These are phyloP conservation scores for Seladonia tumulorum DNA, from an alignment of 2,888 invertebrate species.

Conservation along the genomic window DNA sequence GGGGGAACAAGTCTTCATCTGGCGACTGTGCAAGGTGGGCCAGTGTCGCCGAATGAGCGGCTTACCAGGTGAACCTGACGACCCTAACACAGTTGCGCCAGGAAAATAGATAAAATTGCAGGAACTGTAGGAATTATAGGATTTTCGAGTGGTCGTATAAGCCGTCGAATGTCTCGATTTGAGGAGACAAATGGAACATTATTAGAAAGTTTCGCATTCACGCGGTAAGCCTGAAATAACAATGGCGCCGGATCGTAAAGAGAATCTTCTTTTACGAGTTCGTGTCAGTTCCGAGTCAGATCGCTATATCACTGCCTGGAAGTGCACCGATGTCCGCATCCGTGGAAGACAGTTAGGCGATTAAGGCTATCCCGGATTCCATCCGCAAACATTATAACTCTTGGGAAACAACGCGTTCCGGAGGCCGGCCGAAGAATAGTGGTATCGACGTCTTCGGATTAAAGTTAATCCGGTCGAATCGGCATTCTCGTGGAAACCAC, in stretches of 20 bases:
- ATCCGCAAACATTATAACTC: constrained; percentile 41
- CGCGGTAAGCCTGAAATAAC: not conserved
- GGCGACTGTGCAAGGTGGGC: too few species aligned
- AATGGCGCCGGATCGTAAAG: not conserved
- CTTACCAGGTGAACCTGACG: too few species aligned
- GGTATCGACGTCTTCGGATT: constrained; percentile 61
- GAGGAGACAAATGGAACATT: constrained; percentile 1
- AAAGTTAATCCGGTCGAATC: constrained; percentile 63
- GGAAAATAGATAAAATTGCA: not conserved
- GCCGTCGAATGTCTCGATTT: not conserved
- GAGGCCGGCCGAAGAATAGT: constrained; percentile 46
- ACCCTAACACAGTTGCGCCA: too few species aligned
- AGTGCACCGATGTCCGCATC: not conserved
- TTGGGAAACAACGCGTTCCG: constrained; percentile 18
- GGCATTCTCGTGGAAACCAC: constrained; percentile 59
- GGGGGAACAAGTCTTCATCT: too few species aligned
- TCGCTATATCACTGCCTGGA: not conserved
- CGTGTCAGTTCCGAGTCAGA: not conserved
- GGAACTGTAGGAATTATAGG: not conserved
- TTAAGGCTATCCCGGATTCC: constrained; percentile 20
- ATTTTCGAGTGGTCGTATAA: not conserved
- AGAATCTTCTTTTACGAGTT: not conserved
- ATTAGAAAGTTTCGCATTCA: not conserved
- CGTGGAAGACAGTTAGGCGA: not conserved
- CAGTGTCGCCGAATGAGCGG: too few species aligned